These are phyloP conservation scores for Eledone cirrhosa DNA, from an alignment of 2,888 invertebrate genomes.

Conservation along the genomic window DNA sequence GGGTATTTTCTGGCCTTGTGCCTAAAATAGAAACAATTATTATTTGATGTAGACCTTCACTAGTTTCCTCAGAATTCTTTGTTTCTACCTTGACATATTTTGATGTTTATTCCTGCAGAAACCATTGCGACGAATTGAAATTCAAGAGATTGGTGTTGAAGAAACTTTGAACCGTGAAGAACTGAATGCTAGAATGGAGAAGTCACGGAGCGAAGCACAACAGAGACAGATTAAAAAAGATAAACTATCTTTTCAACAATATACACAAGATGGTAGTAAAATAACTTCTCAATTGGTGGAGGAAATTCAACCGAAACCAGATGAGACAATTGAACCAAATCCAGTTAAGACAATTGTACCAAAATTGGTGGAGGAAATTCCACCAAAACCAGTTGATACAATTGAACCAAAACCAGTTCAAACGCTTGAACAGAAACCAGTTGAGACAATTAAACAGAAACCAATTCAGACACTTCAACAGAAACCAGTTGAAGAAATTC, in stretches of 20 bases:
- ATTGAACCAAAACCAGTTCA: constrained; percentile 33
- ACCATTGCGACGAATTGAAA: constrained; percentile 53
- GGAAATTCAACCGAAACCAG: constrained; percentile 36
- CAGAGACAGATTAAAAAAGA: background rate
- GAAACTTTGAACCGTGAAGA: constrained; percentile 39
- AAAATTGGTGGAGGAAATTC: no score
- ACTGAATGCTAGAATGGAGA: constrained; percentile 38
- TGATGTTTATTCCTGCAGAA: constrained; percentile 44
- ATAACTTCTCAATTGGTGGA: constrained; percentile 41
- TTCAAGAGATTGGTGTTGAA: constrained; percentile 61
- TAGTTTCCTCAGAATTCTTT: no score
- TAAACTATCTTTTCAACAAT: background rate
- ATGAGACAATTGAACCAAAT: no score
- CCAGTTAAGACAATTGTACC: no score
- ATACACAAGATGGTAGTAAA: background rate
- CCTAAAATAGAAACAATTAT: no score
- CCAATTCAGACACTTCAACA: no score
- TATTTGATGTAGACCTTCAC: no score
- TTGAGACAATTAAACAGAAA: no score
- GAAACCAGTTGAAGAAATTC: constrained; percentile 45
- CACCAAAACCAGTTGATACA: constrained; percentile 40
- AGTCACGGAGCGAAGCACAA: constrained; percentile 21
- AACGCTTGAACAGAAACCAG: no score
- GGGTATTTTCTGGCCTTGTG: no score
- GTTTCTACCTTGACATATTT: no score